Conservation (phyloP, 1,140 invertebrate species). For the Globodera rostochiensis region DNA sequence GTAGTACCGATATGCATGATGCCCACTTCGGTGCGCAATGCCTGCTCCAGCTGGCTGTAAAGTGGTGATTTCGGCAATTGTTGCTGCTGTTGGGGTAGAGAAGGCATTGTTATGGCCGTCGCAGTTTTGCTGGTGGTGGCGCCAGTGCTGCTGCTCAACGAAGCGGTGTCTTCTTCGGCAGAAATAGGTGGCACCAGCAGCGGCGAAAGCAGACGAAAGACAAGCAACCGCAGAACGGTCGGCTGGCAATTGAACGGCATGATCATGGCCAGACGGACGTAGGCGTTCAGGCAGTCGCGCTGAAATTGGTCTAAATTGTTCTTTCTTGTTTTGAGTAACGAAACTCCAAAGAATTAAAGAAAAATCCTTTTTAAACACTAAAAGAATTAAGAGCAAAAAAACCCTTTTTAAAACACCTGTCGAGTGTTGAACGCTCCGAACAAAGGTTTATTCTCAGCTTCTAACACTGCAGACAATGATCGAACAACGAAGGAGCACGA, state of each 20-base stretch:
- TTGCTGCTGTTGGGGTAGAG: neutral
- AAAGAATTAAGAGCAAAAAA: no score
- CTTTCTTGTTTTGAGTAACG: no score
- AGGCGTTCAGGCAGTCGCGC: slow-evolving; percentile 54
- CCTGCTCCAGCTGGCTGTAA: slow-evolving; percentile 19
- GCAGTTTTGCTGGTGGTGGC: slow-evolving; percentile 26
- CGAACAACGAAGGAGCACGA: slow-evolving; percentile 58
- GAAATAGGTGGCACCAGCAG: slow-evolving; percentile 28
- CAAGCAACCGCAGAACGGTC: slow-evolving; percentile 35
- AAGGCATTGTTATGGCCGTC: neutral
- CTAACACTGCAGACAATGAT: slow-evolving; percentile 48
- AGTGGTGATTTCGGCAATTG: neutral
- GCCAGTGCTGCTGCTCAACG: slow-evolving; percentile 7
- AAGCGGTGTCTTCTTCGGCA: slow-evolving; percentile 5
- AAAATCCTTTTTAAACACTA: no score
- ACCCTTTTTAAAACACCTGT: slow-evolving; percentile 29
- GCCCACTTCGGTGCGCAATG: slow-evolving; percentile 36
- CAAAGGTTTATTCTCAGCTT: slow-evolving; percentile 59
- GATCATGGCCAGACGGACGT: slow-evolving; percentile 52
- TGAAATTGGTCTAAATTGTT: slow-evolving; percentile 13
- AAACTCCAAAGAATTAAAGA: no score
- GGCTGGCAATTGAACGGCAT: slow-evolving; percentile 53
- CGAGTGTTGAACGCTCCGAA: slow-evolving; percentile 64
- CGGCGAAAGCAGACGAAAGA: slow-evolving; percentile 42
- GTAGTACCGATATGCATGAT: slow-evolving; percentile 50